Evolutionary conservation across 2,888 invertebrate species (phyloP).

Genomic region (Siphonodentalium dalli): DNA sequence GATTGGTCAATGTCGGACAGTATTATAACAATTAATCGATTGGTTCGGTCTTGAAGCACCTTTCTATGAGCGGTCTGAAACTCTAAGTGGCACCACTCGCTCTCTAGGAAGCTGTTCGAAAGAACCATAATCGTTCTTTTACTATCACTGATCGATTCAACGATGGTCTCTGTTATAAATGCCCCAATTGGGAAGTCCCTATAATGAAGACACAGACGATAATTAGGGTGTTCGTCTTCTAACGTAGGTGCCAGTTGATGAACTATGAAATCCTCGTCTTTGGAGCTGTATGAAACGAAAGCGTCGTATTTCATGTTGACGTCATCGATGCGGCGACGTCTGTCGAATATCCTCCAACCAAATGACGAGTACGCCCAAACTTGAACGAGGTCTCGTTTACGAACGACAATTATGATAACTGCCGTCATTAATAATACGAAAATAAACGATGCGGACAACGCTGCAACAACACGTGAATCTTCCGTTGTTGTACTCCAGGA

Average conservation of each 20-base stretch:
- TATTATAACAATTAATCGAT: conserved; percentile 81
- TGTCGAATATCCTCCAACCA: conserved; percentile 9
- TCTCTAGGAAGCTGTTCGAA: conserved; percentile 87
- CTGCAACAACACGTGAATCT: conserved; percentile 24
- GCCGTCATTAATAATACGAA: conserved; percentile 33
- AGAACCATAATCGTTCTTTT: conserved; percentile 86
- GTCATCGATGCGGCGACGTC: conserved; percentile 19
- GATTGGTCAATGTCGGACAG: conserved; percentile 83
- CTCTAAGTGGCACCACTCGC: conserved; percentile 89
- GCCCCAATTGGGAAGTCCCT: conserved; percentile 50
- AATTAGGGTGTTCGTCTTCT: conserved; percentile 83
- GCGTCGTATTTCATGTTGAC: conserved; percentile 74
- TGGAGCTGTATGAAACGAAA: conserved; percentile 82
- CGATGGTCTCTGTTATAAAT: conserved; percentile 81
- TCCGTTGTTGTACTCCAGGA: neutral
- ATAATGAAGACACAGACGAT: conserved; percentile 61
- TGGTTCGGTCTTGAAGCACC: conserved; percentile 75
- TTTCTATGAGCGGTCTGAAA: conserved; percentile 88
- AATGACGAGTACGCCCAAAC: conserved; percentile 22
- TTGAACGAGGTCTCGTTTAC: conserved; percentile 21
- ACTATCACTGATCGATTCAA: conserved; percentile 85
- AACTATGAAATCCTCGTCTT: conserved; percentile 83
- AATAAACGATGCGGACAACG: too few species aligned
- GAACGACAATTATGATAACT: conserved; percentile 22
- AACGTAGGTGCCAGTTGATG: conserved; percentile 83